These are phyloP conservation scores for Chaetophractus vellerosus DNA, from an alignment of 2,797 vertebrate genomes.

Conservation along the genomic window DNA sequence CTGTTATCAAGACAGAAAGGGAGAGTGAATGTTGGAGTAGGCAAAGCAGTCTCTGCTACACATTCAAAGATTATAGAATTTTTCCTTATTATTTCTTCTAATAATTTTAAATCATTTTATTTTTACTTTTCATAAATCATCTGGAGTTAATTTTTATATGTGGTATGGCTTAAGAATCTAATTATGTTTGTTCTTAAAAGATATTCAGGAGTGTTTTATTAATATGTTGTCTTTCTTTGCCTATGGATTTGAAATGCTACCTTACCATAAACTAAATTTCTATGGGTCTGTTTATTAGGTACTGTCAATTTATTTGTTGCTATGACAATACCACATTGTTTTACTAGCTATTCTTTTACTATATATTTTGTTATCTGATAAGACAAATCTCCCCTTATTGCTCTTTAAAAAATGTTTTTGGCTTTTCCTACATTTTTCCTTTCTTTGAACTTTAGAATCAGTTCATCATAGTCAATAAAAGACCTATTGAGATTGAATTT, in stretches of 20 bases:
- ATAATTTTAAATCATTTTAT: slow-evolving; percentile 5
- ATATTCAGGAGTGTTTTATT: background rate
- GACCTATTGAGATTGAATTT: background rate
- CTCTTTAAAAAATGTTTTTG: background rate
- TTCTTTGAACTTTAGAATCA: slow-evolving; percentile 22
- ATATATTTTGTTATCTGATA: background rate
- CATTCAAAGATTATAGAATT: background rate
- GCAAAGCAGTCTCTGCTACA: background rate
- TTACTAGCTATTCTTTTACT: background rate
- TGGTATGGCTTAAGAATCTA: background rate
- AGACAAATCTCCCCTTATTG: background rate
- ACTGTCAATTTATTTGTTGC: slow-evolving; percentile 32
- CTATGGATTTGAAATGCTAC: background rate
- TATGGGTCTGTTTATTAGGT: background rate
- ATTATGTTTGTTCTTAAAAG: slow-evolving; percentile 19
- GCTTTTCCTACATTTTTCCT: background rate
- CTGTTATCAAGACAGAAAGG: background rate
- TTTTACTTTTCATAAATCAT: slow-evolving; percentile 11
- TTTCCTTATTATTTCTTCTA: background rate
- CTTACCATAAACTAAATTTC: slow-evolving; percentile 7
- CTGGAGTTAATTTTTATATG: background rate
- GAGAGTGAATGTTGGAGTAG: background rate
- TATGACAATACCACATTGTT: background rate
- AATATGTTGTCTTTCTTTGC: slow-evolving; percentile 1
- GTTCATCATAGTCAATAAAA: background rate